phyloP scores from a whole-genome alignment of 2,797 vertebrate species.

The Falco peregrinus region DNA sequence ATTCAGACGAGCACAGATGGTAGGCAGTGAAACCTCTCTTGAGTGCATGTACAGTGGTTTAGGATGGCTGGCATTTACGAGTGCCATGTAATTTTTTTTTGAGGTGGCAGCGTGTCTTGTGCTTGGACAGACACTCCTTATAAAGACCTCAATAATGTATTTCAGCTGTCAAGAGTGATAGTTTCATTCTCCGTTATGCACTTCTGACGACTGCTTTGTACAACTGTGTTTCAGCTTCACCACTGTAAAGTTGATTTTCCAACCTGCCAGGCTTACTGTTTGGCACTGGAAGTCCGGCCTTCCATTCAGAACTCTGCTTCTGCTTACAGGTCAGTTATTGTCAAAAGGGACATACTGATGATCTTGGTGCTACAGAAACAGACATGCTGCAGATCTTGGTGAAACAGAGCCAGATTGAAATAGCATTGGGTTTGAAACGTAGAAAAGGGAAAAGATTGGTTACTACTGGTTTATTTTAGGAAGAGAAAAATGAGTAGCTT shows the following conservation, averaged over 20 bases:
- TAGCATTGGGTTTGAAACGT: background rate
- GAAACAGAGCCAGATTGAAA: background rate
- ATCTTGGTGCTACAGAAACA: background rate
- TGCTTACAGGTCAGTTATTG: background rate
- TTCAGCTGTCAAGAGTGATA: background rate
- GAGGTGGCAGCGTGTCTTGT: background rate
- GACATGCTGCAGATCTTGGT: too few relatives aligned
- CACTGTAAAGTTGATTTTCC: background rate
- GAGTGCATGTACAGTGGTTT: background rate
- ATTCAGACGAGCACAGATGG: background rate
- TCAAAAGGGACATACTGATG: background rate
- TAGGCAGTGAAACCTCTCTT: too few relatives aligned
- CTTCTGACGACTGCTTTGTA: background rate
- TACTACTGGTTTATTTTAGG: background rate
- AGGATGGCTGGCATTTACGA: background rate
- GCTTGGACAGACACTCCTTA: background rate
- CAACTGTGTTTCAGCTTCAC: background rate
- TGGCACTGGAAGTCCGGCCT: background rate
- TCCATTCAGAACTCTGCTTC: background rate
- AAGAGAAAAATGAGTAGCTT: background rate
- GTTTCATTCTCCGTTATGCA: background rate
- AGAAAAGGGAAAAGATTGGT: background rate
- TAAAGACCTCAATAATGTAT: background rate
- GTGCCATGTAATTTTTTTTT: background rate
- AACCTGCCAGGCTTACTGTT: background rate